A percentile compares a stretch with the other conserved stretches of the same genome.
These are phyloP conservation scores for Gonioctena quinquepunctata DNA, from an alignment of 1,140 invertebrate species.

Conservation along the genomic window DNA sequence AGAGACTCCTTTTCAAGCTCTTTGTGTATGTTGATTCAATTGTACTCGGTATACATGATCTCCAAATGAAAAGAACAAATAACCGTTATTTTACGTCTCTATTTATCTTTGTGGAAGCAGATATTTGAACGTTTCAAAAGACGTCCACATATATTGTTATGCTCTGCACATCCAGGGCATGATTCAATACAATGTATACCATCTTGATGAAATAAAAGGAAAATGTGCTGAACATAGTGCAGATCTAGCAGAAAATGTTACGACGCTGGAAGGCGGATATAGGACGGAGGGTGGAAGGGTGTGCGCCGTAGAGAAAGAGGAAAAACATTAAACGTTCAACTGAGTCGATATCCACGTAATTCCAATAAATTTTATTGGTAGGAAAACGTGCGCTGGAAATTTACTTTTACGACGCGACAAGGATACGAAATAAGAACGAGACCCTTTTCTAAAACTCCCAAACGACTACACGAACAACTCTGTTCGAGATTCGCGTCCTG, in stretches of 20 bases:
- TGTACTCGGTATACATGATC: too few species aligned
- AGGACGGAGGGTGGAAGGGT: neutral
- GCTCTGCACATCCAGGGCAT: constrained; percentile 5
- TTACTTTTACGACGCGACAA: constrained; percentile 44
- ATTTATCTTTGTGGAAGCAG: neutral
- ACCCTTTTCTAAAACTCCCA: constrained; percentile 16
- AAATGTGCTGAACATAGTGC: constrained; percentile 6
- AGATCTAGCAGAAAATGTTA: constrained; percentile 2
- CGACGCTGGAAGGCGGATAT: too few species aligned
- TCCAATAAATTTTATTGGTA: constrained; percentile 49
- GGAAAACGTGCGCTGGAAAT: constrained; percentile 44
- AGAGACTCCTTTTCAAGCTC: too few species aligned
- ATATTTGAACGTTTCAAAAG: neutral
- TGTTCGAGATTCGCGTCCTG: constrained; percentile 16
- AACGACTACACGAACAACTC: constrained; percentile 24
- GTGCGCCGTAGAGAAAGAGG: constrained; percentile 3
- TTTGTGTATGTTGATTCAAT: too few species aligned
- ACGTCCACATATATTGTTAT: neutral
- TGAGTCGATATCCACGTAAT: constrained; percentile 47
- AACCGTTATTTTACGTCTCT: neutral
- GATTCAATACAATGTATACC: constrained; percentile 11
- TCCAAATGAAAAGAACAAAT: neutral
- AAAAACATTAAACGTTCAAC: constrained; percentile 23
- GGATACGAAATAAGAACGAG: constrained; percentile 28
- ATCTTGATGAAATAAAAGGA: constrained; percentile 10